Base-by-base conservation (phyloP, 2,888 invertebrate species). In the Ophion slaviceki region DNA sequence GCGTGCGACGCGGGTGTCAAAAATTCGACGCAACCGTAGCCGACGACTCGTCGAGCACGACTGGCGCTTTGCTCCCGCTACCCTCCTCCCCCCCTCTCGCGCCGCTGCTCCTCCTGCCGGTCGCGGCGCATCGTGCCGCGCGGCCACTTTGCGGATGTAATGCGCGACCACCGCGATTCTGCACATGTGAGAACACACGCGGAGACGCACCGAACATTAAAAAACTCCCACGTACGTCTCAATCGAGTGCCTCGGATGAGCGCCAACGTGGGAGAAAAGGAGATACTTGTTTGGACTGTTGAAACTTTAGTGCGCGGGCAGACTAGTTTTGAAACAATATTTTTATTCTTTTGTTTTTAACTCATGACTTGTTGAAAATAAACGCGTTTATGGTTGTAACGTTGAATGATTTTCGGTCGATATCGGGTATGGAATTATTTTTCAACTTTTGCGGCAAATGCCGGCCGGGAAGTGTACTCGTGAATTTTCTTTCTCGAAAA, bases 11-110 rank as follows among this genome's bases (percentile, higher is more conserved):
- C 20, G n/a, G 40, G 40, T 71, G 62, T 61, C 68, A 57, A 61
- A 20, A 72, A 47, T 20, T 62, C 32, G 28, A 14, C 64, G 32
- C 79, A 78, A 79, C 79, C 61, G 62, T 36, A 75, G 74, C 78
- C 81, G 85, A 85, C 85, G 82, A 82, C 82, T 71, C 78, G 78
- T 64, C 79, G 75, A 71, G 67, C 85, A 75, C 80, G 77, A 80
- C 84, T 84, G 61, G 11, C 61, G 11, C 68, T 45, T 10, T 61
- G 40, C 17, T 53, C 53, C 53, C 5, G 20, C 72, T 40, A 17
- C 36, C 68, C 66, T 20, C 45, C 78, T 40, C 68, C 61, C 28
- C 32, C 68, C 17, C n/a, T n/a, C n/a, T n/a, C n/a, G n/a, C n/a
- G n/a, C n/a, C 64, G 24, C n/a, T 2, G 20, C 24, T 20, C 20